Percentiles rank a stretch among this genome's conserved stretches.
These are phyloP conservation scores for Aurelia sp. DNA, from an alignment of 30 jellyfish, hydroid and myxozoan genomes.

Conservation along the genomic window DNA sequence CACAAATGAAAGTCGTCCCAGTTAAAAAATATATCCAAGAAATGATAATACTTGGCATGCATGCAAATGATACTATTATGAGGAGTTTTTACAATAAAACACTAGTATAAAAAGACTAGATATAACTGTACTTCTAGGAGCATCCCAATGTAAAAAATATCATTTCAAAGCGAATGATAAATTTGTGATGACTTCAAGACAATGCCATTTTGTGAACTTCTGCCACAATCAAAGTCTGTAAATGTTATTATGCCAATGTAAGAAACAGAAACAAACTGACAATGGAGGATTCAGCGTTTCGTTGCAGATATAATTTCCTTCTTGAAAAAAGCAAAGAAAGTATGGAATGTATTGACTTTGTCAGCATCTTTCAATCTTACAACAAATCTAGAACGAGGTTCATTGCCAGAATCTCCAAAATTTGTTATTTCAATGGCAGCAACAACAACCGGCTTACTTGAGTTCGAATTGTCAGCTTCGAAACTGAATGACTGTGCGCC, in stretches of 20 bases:
- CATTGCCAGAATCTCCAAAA: not conserved
- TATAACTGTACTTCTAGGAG: too few species aligned
- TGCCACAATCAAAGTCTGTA: not conserved
- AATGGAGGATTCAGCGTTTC: not conserved
- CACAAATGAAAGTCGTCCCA: too few species aligned
- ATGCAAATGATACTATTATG: too few species aligned
- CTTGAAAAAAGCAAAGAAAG: slow-evolving; percentile 87
- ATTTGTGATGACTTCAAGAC: too few species aligned
- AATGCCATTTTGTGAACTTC: too few species aligned
- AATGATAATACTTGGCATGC: too few species aligned
- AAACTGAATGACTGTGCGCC: not conserved
- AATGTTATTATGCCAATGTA: not conserved
- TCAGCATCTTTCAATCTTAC: slow-evolving; percentile 48
- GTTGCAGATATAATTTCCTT: slow-evolving; percentile 58
- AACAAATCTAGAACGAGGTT: slow-evolving; percentile 30
- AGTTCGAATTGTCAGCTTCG: not conserved
- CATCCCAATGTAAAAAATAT: too few species aligned
- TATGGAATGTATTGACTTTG: slow-evolving; percentile 58
- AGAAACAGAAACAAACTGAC: too few species aligned
- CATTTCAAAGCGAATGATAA: too few species aligned
- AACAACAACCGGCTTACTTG: slow-evolving; percentile 22
- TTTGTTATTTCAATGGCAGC: slow-evolving; percentile 8
- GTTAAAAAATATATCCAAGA: too few species aligned
- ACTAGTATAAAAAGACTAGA: too few species aligned
- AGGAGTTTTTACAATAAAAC: too few species aligned